Base-by-base conservation (phyloP, 2,113 vertebrate species). In the Dascyllus trimaculatus region DNA sequence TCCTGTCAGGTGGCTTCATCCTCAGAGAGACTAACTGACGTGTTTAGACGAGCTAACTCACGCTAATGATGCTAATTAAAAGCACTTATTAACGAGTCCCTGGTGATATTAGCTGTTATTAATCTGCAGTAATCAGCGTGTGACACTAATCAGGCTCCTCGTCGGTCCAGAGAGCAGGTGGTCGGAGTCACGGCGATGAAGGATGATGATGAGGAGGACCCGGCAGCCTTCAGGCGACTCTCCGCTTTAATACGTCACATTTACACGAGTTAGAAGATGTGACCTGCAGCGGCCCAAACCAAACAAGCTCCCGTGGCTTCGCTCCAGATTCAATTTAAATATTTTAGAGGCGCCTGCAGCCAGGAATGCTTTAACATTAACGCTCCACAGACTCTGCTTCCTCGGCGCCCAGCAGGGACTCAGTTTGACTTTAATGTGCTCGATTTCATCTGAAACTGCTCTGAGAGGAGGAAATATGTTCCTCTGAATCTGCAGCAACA, bases 61-160 rank as follows among this genome's bases (percentile, higher is more conserved):
- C 80, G 92, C 87, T 90, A 94, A 92, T 90, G 89, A 88, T 49
- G 22, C 53, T 93, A 83, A 93, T 94, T 93, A 88, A 89, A 88
- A 75, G 54, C 80, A 81, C 75, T 88, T 87, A 89, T 82, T 91
- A 91, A 91, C 87, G 90, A 89, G 85, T 91, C 90, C 90, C 80
- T 11, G 14, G 43, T 72, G 88, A 89, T 83, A 88, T 87, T 81
- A 93, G 76, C 91, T 35, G 51, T 85, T 85, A 92, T 94, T 91
- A 90, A 92, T 93, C 91, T 90, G 63, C 69, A 10, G 74, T 88
- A 93, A 91, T 91, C 87, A 91, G 81, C 70, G 29, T 24, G 61
- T 32, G 45, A 43, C 26, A 79, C 84, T 81, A 90, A 89, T 81
- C 84, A 64, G 45, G 62, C 56, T 88, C 86, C 75, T 63, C 80